phyloP scores from a whole-genome alignment of 1,140 invertebrate genomes.

The Cheumatopsyche charites region DNA sequence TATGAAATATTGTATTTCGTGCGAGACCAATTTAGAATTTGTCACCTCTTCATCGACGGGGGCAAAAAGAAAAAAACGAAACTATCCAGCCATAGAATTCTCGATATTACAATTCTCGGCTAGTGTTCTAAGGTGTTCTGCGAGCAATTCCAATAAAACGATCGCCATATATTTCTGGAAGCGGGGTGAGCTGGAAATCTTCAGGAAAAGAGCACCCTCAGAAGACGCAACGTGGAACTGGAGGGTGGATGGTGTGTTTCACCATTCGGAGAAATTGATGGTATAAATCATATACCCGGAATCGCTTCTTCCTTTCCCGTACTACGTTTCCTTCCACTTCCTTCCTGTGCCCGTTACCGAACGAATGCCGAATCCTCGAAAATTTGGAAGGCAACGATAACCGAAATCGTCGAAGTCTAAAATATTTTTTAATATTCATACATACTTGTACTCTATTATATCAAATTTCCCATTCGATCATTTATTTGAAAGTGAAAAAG shows the following conservation, averaged over 20 bases:
- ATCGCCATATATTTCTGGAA: conserved; percentile 31
- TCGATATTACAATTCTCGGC: conserved; percentile 30
- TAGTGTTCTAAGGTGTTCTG: conserved; percentile 35
- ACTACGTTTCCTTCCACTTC: conserved; percentile 17
- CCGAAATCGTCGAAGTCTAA: neutral
- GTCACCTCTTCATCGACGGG: neutral
- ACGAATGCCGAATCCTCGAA: conserved; percentile 5
- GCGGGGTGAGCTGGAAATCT: conserved; percentile 20
- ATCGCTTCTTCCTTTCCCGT: conserved; percentile 24
- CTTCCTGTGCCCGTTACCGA: conserved; percentile 26
- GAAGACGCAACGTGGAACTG: neutral
- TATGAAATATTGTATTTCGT: neutral
- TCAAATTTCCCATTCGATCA: too few relatives aligned
- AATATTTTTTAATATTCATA: too few relatives aligned
- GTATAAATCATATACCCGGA: conserved; percentile 39
- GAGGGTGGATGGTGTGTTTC: conserved; percentile 17
- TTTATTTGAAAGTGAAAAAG: too few relatives aligned
- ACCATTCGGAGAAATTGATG: conserved; percentile 39
- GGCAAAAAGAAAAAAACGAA: neutral
- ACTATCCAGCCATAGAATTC: conserved; percentile 7
- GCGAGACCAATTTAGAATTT: neutral
- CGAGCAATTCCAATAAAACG: conserved; percentile 38
- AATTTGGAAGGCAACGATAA: conserved; percentile 17
- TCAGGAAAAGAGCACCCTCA: neutral
- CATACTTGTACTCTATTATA: too few relatives aligned